Conservation (phyloP, 2,888 invertebrate species). For the Sminthurinus aureus region DNA sequence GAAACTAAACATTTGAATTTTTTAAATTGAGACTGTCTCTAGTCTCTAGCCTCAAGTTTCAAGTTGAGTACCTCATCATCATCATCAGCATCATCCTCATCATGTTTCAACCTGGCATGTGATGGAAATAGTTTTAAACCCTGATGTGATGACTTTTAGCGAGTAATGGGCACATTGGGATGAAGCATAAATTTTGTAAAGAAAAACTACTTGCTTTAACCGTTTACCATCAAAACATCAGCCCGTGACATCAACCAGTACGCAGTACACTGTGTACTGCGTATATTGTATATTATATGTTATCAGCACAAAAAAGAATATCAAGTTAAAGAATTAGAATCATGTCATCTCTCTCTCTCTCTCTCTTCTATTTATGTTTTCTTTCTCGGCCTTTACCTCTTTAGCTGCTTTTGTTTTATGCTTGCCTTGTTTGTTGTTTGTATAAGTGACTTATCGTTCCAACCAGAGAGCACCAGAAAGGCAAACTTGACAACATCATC, state of each 20-base stretch:
- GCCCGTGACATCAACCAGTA: background rate
- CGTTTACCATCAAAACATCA: too few relatives aligned
- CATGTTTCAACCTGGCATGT: too few relatives aligned
- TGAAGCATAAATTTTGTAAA: background rate
- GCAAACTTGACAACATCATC: background rate
- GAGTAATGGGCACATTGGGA: background rate
- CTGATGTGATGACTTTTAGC: background rate
- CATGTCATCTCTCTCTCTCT: too few relatives aligned
- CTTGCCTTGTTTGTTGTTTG: background rate
- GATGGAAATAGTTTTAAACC: background rate
- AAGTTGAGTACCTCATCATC: background rate
- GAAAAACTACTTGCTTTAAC: too few relatives aligned
- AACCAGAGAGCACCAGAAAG: background rate
- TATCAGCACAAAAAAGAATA: background rate
- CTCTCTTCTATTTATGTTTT: too few relatives aligned
- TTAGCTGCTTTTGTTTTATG: too few relatives aligned
- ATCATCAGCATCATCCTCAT: background rate
- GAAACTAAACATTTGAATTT: background rate
- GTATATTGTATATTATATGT: too few relatives aligned
- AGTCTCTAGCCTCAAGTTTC: background rate
- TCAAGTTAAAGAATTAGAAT: background rate
- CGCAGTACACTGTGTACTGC: too few relatives aligned
- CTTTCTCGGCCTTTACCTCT: too few relatives aligned
- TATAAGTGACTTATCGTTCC: background rate
- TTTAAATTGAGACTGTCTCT: background rate